Evolutionary conservation across 2,797 vertebrate species (phyloP).

Genomic region (Onychomys leucogaster): DNA sequence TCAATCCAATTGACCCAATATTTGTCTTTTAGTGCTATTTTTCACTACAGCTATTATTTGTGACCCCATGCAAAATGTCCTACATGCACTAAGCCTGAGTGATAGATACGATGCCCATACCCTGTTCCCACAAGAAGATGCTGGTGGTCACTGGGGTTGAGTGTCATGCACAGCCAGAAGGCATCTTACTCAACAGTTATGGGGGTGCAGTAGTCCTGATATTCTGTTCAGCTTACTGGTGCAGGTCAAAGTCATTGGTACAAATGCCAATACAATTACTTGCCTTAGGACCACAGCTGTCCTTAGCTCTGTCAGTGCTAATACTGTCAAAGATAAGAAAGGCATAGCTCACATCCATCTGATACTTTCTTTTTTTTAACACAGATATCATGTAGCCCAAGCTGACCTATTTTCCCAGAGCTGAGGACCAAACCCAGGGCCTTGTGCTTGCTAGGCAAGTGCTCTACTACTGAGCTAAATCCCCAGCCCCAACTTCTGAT

Average conservation of each 20-base stretch:
- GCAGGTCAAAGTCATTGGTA: not conserved
- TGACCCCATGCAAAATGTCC: not conserved
- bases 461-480: no score
- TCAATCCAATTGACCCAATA: not conserved
- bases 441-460: no score
- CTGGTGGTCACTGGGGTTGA: not conserved
- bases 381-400: not conserved
- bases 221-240: not conserved
- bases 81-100: not conserved
- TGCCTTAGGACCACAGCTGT: not conserved
- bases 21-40: not conserved
- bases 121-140: constrained; percentile 1
- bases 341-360: not conserved
- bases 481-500: no score
- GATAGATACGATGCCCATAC: not conserved
- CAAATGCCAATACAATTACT: not conserved
- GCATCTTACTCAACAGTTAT: not conserved
- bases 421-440: no score
- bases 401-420: no score
- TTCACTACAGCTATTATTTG: constrained; percentile 30
- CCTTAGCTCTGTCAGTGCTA: not conserved
- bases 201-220: not conserved
- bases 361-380: not conserved
- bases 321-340: not conserved
- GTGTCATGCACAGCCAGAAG: not conserved